phyloP scores from a whole-genome alignment of 2,888 invertebrate species.

The Micropterix aruncella region DNA sequence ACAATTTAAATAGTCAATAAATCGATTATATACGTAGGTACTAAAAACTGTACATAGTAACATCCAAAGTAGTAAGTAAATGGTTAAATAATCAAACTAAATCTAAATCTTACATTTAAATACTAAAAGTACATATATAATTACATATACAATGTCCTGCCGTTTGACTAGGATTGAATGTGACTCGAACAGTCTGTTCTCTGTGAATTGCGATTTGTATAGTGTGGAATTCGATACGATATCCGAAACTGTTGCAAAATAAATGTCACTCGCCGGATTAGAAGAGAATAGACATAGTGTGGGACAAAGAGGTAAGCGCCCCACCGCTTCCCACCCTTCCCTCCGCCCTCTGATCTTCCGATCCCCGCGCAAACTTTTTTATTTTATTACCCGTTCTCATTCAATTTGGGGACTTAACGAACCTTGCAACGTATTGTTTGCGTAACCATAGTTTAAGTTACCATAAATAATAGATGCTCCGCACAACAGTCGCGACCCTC shows the following conservation, averaged over 20 bases:
- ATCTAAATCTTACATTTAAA: too few species aligned
- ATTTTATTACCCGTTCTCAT: not conserved
- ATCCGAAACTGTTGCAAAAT: not conserved
- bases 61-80: too few species aligned
- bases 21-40: too few species aligned
- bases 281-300: not conserved
- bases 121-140: too few species aligned
- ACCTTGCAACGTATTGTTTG: conserved; percentile 33
- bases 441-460: conserved; percentile 27
- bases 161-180: too few species aligned
- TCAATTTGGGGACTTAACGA: conserved; percentile 18
- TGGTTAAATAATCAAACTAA: too few species aligned
- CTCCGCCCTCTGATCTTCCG: not conserved
- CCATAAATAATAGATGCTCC: conserved; percentile 21
- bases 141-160: too few species aligned
- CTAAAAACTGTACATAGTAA: too few species aligned
- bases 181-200: too few species aligned
- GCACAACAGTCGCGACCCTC: not conserved
- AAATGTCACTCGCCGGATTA: not conserved
- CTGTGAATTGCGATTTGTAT: too few species aligned
- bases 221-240: not conserved
- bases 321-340: not conserved
- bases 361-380: not conserved
- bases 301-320: not conserved
- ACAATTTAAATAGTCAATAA: too few species aligned